Conservation (phyloP, 2,797 vertebrate genomes). For the Hemibagrus guttatus region DNA sequence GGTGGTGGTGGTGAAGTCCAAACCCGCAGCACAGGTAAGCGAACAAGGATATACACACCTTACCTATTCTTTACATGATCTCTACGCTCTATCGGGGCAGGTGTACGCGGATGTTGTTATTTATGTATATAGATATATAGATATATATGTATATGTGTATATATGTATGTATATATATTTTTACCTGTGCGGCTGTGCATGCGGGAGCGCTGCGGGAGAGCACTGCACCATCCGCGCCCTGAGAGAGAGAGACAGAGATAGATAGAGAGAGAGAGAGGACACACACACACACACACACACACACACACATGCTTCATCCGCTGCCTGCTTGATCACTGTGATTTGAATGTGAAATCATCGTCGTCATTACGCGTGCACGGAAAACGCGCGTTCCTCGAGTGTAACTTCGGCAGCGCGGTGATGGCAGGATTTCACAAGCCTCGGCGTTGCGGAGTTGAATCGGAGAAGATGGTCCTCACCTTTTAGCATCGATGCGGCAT, state of each 20-base stretch:
- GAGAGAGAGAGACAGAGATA: constrained; percentile 23
- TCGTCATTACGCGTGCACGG: neutral
- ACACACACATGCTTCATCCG: neutral
- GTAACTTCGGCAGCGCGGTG: constrained; percentile 17
- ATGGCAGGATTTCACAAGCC: neutral
- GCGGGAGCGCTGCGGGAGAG: constrained; percentile 51
- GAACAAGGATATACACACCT: constrained; percentile 36
- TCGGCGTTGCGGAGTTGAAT: constrained; percentile 5
- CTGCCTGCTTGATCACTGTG: neutral
- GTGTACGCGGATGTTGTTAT: neutral
- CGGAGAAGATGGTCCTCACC: constrained; percentile 4
- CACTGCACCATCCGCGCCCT: constrained; percentile 73
- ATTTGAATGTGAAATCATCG: neutral
- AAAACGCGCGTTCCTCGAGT: constrained; percentile 22
- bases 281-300: neutral
- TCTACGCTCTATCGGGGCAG: constrained; percentile 38
- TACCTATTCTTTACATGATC: constrained; percentile 24
- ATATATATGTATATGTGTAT: constrained; percentile 54
- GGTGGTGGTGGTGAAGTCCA: constrained; percentile 50
- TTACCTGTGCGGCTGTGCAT: constrained; percentile 67
- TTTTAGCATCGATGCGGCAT: constrained; percentile 25
- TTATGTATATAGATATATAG: neutral
- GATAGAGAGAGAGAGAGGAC: neutral
- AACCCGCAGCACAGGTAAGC: constrained; percentile 87
- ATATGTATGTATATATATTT: constrained; percentile 59